Evolutionary conservation across 2,797 vertebrate genomes (phyloP).

Genomic region (Tapera naevia): DNA sequence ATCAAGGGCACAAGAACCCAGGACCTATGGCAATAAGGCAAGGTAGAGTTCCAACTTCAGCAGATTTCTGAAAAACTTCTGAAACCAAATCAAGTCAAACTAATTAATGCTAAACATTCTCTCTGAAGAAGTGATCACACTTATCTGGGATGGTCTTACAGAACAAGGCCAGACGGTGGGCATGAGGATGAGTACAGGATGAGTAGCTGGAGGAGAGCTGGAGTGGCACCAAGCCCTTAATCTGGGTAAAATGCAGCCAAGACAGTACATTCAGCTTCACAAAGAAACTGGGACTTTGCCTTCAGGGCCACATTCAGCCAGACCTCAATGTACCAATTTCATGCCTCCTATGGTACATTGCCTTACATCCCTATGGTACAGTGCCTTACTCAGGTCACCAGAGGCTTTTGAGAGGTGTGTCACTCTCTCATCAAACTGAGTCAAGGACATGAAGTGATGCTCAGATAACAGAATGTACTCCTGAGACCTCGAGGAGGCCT

Average conservation of each 20-base stretch:
- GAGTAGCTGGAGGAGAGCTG: background rate
- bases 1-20: background rate
- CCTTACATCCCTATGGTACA: background rate
- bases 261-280: background rate
- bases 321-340: background rate
- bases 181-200: background rate
- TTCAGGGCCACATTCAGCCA: background rate
- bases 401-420: background rate
- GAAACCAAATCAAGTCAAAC: conserved; percentile 41
- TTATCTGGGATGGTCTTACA: background rate
- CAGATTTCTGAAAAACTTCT: background rate
- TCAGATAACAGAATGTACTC: background rate
- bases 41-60: background rate
- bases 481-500: background rate
- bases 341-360: background rate
- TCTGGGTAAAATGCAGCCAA: background rate
- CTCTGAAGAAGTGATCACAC: background rate
- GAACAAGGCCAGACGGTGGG: background rate
- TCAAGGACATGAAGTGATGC: background rate
- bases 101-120: background rate
- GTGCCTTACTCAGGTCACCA: background rate
- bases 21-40: background rate
- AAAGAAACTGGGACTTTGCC: background rate
- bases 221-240: background rate
- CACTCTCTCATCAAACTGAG: background rate